Evolutionary conservation across 2,888 invertebrate genomes (phyloP), one percentile per base, ranked within the genome.

Genomic region (Xestia xanthographa): DNA sequence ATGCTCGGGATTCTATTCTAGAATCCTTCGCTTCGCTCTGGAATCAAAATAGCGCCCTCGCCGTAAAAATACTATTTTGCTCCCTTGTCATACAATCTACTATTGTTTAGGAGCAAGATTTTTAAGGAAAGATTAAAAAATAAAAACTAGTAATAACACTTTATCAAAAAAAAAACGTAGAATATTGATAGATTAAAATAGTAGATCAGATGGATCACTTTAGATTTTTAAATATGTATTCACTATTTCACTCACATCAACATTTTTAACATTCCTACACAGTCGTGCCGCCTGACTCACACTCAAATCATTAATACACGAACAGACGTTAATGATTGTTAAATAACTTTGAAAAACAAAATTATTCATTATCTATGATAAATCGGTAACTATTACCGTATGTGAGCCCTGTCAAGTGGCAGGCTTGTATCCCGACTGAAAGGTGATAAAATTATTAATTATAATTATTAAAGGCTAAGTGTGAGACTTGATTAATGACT

Each of bases 391-490:
- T 84, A 88, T 90, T 86, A 89, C 86, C 72, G 78, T 60, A 66
- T 86, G 66, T 72, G 80, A 79, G 77, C 43, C 80, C 84, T 75
- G 80, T 84, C 86, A 80, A 87, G 86, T 86, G 87, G 86, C 82
- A 83, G 77, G 84, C 82, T 82, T 75, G 81, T 77, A 83, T 84
- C 88, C 89, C 89, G 80, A 76, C 84, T 90, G 88, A 90, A 92
- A 93, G 93, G 94, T 95, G 95, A 95, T 95, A 95, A 95, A 93
- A 93, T 94, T 94, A 95, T 94, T 95, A 95, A 95, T 94, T 95
- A 94, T 92, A 92, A 94, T 95, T 94, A 95, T 93, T 93, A 93
- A 91, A 93, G 88, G 91, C 92, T 93, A 91, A 92, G 91, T 91
- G 91, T 88, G 90, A 91, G 89, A 86, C 87, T 93, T 95, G 95